Evolutionary conservation across 1,140 invertebrate species (phyloP), one percentile per base, ranked within the genome.

Genomic region (Hylaeus volcanicus): DNA sequence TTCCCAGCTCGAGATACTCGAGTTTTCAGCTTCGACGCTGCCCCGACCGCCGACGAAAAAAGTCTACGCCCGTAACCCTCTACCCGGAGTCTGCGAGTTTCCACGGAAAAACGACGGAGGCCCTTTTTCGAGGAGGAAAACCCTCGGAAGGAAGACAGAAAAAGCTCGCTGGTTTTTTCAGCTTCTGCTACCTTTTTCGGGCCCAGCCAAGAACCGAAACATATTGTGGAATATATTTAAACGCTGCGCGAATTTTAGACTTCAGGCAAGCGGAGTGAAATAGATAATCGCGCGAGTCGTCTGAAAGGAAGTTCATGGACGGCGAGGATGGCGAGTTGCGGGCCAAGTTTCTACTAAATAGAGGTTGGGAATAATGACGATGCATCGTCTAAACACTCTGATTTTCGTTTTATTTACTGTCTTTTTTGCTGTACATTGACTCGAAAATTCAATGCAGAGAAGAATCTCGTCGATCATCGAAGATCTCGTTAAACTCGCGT

Each of bases 401-500:
- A 26, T 26, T 26, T 26, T 26, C 26, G 26, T 26, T 26, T 0
- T 0, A 26, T 26, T 26, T 26, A 26, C 26, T 26, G 26, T 26
- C 26, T 26, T 26, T 0, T 26, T 0, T 26, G 26, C 26, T 26
- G 26, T 26, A 26, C 26, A 26, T 26, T 26, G 26, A 26, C 26
- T 26, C 26, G 26, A 26, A 26, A 26, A 26, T 26, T 26, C 26
- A 26, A 26, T 26, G 0, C 26, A 26, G 26, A 48, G 8, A 48
- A 5, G 45, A 8, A 60, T 5, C 58, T 26, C 48, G 61, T 74
- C 72, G 60, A 74, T 74, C 72, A 74, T 53, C 60, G 73, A 43
- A 53, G 69, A 45, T 43, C 79, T 86, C 74, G 74, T 86, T 84
- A 86, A 66, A 37, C 12, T 11, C 5, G 11, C 15, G 43, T 76